Evolutionary conservation across 2,888 invertebrate genomes (phyloP), one percentile per base, ranked within the genome.

Genomic region (Cerastoderma edule): DNA sequence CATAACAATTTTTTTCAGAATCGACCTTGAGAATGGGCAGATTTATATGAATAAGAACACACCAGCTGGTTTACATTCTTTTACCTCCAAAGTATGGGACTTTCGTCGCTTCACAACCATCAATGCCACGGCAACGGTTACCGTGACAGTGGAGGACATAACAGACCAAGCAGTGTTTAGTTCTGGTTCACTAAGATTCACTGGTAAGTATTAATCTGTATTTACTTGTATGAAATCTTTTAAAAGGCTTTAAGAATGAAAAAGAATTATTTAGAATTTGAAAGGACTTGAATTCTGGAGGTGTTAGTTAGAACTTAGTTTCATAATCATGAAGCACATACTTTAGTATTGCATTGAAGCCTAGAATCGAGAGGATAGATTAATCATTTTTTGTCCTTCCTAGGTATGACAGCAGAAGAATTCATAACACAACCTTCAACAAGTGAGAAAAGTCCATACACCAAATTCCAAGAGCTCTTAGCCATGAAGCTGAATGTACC

Each of bases 71-170:
- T 50, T 88, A 95, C 98, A 97, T 90, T 90, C 94, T 24, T 94
- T 98, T 27, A 94, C 94, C 67, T 98, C 98, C 85, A 87, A 88
- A 94, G 98, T 98, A 0, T 97, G 97, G 92, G 98, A 99, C 93
- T 78, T 73, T 56, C 95, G 97, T 13, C 83, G 84, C 19, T 86
- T 84, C 35, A 83, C 84, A 63, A 76, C 89, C 44, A 98, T 98
- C 93, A 97, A 98, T 92, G 97, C 99, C 0, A 96, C 96, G 0
- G 98, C 98, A n/a, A 98, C 98, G 92, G 98, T 99, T 0, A 97
- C 97, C 0, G 97, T 99, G 0, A 96, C 96, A 10, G 97, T 99
- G 0, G 96, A 97, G 91, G 97, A 97, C 92, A 98, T 99, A 89
- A 96, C 98, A 0, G 97, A 98, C 89, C 98, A 98, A 88, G 98